Evolutionary conservation across 2,888 invertebrate genomes (phyloP).

Genomic region (Thelaira solivaga): DNA sequence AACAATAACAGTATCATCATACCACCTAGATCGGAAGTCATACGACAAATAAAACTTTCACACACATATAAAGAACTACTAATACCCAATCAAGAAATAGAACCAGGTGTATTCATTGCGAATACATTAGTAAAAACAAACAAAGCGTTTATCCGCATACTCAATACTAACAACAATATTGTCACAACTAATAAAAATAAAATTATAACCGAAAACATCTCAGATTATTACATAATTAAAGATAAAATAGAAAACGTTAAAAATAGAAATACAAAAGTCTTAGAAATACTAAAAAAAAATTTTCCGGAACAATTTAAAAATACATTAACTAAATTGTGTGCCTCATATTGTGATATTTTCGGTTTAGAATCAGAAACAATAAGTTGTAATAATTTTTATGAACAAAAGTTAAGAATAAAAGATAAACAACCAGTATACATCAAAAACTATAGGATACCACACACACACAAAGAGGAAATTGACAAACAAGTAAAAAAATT

Average conservation of each 20-base stretch:
- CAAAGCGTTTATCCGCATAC: not conserved
- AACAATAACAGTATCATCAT: not conserved
- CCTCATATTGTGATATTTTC: slow-evolving; percentile 50
- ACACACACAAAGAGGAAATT: slow-evolving; percentile 29
- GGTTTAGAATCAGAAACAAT: slow-evolving; percentile 52
- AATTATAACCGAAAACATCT: not conserved
- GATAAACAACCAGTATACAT: slow-evolving; percentile 17
- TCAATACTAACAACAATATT: slow-evolving; percentile 1
- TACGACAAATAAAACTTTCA: slow-evolving; percentile 3
- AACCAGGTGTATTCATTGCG: slow-evolving; percentile 4
- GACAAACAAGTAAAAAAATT: slow-evolving; percentile 30
- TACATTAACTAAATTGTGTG: slow-evolving; percentile 6
- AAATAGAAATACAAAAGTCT: not conserved
- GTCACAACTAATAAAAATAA: not conserved
- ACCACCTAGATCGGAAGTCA: slow-evolving; percentile 19
- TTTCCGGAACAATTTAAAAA: slow-evolving; percentile 25
- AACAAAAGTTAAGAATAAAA: slow-evolving; percentile 9
- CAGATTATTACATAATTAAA: slow-evolving; percentile 1
- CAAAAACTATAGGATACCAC: too few species aligned
- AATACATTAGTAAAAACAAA: slow-evolving; percentile 9
- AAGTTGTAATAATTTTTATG: slow-evolving; percentile 25
- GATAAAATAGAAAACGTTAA: not conserved
- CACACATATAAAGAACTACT: not conserved
- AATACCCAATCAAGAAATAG: slow-evolving; percentile 8
- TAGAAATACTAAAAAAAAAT: slow-evolving; percentile 25